Percentiles rank a stretch among this genome's conserved stretches.
Evolutionary conservation across 2,888 invertebrate species (phyloP).

Genomic region (Volucella bombylans): DNA sequence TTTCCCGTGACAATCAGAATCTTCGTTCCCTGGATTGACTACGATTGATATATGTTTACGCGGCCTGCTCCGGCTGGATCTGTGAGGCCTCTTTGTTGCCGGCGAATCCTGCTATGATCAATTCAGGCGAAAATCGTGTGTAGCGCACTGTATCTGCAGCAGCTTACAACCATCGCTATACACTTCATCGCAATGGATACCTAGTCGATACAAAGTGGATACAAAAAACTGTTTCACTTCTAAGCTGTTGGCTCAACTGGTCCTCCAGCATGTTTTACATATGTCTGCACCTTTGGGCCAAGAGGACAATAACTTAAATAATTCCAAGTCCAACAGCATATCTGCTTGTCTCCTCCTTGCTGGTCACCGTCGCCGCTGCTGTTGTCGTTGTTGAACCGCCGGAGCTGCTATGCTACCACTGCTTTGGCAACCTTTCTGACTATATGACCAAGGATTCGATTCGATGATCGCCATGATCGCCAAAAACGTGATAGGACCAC

Average conservation of each 20-base stretch:
- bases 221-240: conserved; percentile 73
- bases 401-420: conserved; percentile 30
- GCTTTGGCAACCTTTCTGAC: conserved; percentile 3
- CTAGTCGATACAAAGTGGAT: conserved; percentile 69
- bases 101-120: conserved; percentile 61
- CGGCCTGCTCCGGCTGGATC: conserved; percentile 48
- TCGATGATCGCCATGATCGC: conserved; percentile 74
- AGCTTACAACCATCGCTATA: conserved; percentile 62
- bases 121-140: conserved; percentile 71
- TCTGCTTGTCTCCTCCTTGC: conserved; percentile 59
- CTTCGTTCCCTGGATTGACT: conserved; percentile 76
- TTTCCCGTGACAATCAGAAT: conserved; percentile 81
- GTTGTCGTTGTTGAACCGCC: conserved; percentile 41
- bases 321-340: conserved; percentile 76
- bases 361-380: conserved; percentile 27
- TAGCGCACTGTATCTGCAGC: conserved; percentile 60
- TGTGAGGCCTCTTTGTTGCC: conserved; percentile 64
- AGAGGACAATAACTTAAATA: conserved; percentile 78
- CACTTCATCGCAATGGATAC: conserved; percentile 56
- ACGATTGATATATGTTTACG: conserved; percentile 80
- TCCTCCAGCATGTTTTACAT: conserved; percentile 81
- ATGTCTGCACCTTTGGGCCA: conserved; percentile 80
- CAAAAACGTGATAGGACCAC: conserved; percentile 78
- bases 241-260: conserved; percentile 73
- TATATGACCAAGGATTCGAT: conserved; percentile 56